A percentile compares a stretch with the other conserved stretches of the same genome.
These are phyloP conservation scores for Myrmophylax atrothorax DNA, from an alignment of 2,113 vertebrate species.

Conservation along the genomic window DNA sequence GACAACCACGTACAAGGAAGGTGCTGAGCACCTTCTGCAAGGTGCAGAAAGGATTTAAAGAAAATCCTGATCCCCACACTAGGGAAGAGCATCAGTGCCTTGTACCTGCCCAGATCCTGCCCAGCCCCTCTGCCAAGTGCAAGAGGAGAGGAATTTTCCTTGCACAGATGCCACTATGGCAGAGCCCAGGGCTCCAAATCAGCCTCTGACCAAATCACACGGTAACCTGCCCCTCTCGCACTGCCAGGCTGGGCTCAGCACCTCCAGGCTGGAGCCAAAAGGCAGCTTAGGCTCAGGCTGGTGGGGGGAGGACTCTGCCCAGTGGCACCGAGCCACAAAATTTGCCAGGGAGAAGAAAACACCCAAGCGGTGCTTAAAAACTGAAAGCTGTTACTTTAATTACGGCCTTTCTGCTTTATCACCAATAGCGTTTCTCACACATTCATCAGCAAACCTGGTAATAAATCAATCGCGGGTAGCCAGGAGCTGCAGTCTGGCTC, in stretches of 20 bases:
- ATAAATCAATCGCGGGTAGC: conserved; percentile 74
- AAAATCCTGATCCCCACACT: not conserved
- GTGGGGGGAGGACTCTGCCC: not conserved
- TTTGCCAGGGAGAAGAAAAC: conserved; percentile 29
- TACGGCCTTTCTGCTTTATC: conserved; percentile 70
- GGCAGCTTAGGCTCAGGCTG: not conserved
- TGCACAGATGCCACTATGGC: accelerated
- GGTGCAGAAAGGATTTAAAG: not conserved
- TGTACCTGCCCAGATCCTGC: not conserved
- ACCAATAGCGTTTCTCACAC: conserved; percentile 67
- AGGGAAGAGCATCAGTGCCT: not conserved
- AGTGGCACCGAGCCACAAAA: not conserved
- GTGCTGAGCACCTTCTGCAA: not conserved
- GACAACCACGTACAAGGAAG: accelerated
- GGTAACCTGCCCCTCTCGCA: accelerated
- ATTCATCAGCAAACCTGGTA: conserved; percentile 73
- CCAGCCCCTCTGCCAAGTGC: not conserved
- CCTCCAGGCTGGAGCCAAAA: not conserved
- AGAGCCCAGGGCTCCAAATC: not conserved
- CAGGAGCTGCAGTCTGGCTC: conserved; percentile 71
- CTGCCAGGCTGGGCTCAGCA: not conserved
- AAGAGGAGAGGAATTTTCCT: not conserved
- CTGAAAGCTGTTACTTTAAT: conserved; percentile 77
- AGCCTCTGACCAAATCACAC: not conserved
- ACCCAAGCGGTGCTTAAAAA: conserved; percentile 61